A percentile compares a stretch with the other conserved stretches of the same genome.
Evolutionary conservation across 1,140 invertebrate species (phyloP).

Genomic region (Procambarus virginalis): DNA sequence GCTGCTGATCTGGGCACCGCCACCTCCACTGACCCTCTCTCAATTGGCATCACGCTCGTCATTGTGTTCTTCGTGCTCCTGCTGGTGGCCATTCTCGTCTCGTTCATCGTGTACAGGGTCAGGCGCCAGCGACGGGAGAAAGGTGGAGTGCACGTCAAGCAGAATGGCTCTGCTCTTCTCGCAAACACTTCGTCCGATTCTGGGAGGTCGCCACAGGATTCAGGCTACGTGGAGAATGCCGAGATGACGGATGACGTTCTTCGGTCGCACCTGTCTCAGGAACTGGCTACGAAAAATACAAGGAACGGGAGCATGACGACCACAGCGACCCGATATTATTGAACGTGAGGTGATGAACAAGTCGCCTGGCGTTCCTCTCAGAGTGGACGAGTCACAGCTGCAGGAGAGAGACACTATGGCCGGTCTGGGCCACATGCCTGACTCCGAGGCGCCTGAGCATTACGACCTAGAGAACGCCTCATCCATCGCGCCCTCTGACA

Average conservation of each 20-base stretch:
- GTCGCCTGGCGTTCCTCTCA: conserved; percentile 76
- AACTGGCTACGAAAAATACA: conserved; percentile 82
- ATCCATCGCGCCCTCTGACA: conserved; percentile 96
- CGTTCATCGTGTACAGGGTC: conserved; percentile 90
- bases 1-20: conserved; percentile 79
- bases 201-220: conserved; percentile 71
- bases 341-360: conserved; percentile 90
- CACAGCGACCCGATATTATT: conserved; percentile 92
- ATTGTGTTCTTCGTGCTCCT: conserved; percentile 95
- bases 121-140: conserved; percentile 89
- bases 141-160: conserved; percentile 75
- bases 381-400: conserved; percentile 70
- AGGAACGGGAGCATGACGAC: conserved; percentile 86
- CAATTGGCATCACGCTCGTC: conserved; percentile 92
- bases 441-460: conserved; percentile 92
- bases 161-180: conserved; percentile 75
- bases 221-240: conserved; percentile 75
- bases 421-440: conserved; percentile 72
- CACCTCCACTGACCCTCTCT: conserved; percentile 87
- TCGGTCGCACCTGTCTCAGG: conserved; percentile 78
- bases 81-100: conserved; percentile 89
- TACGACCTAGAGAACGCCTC: conserved; percentile 98
- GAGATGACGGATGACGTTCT: conserved; percentile 78
- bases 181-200: conserved; percentile 72
- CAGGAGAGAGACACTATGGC: conserved; percentile 68